phyloP scores from a whole-genome alignment of 2,888 invertebrate genomes.

The Blera fallax region DNA sequence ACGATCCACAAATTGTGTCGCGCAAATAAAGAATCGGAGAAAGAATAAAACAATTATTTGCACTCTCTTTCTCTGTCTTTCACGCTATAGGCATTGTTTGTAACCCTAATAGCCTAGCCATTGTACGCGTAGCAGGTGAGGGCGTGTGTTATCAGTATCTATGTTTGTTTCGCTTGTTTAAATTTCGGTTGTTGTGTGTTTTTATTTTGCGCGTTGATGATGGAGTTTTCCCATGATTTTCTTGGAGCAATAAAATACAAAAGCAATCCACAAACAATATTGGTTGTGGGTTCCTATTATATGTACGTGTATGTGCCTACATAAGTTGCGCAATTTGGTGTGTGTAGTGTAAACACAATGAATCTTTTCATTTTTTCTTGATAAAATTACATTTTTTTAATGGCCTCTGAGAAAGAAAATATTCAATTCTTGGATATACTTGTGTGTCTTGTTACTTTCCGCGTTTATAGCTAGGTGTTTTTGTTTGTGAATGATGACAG shows the following conservation, averaged over 20 bases:
- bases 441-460: constrained; percentile 8
- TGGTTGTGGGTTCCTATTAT: constrained; percentile 6
- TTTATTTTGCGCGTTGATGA: constrained; percentile 29
- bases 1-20: constrained; percentile 24
- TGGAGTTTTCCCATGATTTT: constrained; percentile 46
- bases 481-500: constrained; percentile 49
- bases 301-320: not conserved
- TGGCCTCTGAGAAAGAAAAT: constrained; percentile 15
- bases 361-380: constrained; percentile 14
- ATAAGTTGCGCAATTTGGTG: constrained; percentile 36
- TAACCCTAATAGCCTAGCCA: constrained; percentile 1
- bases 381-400: constrained; percentile 48
- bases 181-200: not conserved
- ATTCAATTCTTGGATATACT: constrained; percentile 36
- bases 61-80: constrained; percentile 1
- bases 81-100: not conserved
- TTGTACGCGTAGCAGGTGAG: constrained; percentile 5
- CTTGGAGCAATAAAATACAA: constrained; percentile 41
- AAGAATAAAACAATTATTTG: constrained; percentile 37
- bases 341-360: constrained; percentile 34
- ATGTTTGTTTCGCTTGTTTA: constrained; percentile 26
- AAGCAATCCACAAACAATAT: constrained; percentile 30
- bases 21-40: constrained; percentile 13
- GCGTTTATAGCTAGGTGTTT: constrained; percentile 39
- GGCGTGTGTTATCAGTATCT: constrained; percentile 51